Base-by-base conservation (phyloP, 2,797 vertebrate genomes). In the Callimico goeldii region DNA sequence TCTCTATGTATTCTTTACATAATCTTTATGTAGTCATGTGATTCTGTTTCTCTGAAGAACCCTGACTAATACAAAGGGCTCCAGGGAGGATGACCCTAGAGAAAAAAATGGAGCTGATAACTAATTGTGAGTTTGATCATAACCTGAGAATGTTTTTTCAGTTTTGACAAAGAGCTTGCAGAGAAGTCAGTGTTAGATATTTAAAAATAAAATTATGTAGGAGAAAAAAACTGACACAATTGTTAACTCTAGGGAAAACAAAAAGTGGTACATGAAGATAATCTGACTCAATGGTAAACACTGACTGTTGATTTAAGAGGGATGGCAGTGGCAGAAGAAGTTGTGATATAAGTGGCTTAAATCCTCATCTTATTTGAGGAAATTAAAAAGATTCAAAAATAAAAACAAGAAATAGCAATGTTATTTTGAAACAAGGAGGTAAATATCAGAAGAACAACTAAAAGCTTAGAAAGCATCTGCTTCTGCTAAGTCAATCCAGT, bases 401-500 rank as follows among this genome's bases (percentile, higher is more conserved):
- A 61, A 77, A 80, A 91, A 64, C 36, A 72, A 90, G 52, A 90
- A 84, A 92, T 58, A 94, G n/a, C 41, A 82, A n/a, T 61, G 15
- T 30, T 75, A 73, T 55, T 87, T 83, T 75, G 81, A 86, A 91
- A 75, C 33, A 89, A 77, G 55, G 41, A 82, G 75, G 46, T 50
- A 79, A 86, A 58, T 7, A 46, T 83, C 58, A 91, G 67, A 81
- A 91, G 39, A 94, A 92, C 17, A 82, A 82, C 20, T 41, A 33
- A 39, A 93, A 81, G 24, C 4, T 10, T 6, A 58, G 41, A 70
- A 75, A 80, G 26, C 30, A 61, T 79, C 79, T 93, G 79, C 58
- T 46, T 80, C 48, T 17, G 75, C 39, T 67, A 5, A 86, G 81
- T 77, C 20, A 79, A 33, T 89, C 72, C 0, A 0, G 12, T 13